phyloP scores from a whole-genome alignment of 2,797 vertebrate genomes.

The Enteromius unitaeniatus region DNA sequence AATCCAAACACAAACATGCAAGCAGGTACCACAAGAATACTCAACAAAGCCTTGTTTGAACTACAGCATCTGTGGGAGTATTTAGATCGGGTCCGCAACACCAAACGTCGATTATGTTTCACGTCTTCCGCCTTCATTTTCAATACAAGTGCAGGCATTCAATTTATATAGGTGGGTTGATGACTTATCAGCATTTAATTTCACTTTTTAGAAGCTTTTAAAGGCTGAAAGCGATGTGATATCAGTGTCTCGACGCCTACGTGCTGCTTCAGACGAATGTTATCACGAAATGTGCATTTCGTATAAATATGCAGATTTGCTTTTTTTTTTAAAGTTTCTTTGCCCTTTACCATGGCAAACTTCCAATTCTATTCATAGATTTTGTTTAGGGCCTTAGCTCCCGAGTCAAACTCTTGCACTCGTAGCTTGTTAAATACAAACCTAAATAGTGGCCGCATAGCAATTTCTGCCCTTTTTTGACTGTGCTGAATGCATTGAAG shows the following conservation, averaged over 20 bases:
- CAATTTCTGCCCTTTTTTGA: neutral
- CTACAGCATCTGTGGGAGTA: constrained; percentile 40
- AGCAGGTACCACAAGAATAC: constrained; percentile 37
- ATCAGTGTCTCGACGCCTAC: constrained; percentile 11
- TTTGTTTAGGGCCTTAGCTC: neutral
- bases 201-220: constrained; percentile 6
- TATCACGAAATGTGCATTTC: neutral
- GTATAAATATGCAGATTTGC: constrained; percentile 4
- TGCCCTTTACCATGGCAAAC: neutral
- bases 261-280: constrained; percentile 1
- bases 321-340: neutral
- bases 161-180: neutral
- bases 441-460: neutral
- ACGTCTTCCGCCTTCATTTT: neutral
- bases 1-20: constrained; percentile 50
- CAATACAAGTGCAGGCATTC: neutral
- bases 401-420: neutral
- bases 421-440: constrained; percentile 10
- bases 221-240: constrained; percentile 23
- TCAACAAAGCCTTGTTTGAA: constrained; percentile 13
- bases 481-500: constrained; percentile 64
- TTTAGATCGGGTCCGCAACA: neutral
- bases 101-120: neutral
- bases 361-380: constrained; percentile 1
- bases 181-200: constrained; percentile 22